Evolutionary conservation across 2,888 invertebrate genomes (phyloP).

Genomic region (Megaustenia siamemsis): DNA sequence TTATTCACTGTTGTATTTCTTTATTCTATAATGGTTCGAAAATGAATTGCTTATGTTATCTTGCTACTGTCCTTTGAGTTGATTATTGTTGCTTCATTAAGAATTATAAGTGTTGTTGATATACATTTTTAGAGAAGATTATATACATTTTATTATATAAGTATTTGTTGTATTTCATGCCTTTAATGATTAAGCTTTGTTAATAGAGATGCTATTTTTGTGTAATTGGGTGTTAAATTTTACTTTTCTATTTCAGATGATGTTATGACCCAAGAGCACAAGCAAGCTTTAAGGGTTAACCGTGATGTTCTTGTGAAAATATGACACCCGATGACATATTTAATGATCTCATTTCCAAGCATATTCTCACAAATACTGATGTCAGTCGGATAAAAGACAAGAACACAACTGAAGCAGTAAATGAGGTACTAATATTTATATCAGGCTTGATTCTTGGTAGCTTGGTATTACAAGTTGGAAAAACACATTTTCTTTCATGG

Average conservation of each 20-base stretch:
- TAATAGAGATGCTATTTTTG: not conserved
- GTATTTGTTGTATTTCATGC: no score
- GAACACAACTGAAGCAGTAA: conserved; percentile 46
- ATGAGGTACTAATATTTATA: conserved; percentile 40
- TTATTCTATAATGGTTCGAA: no score
- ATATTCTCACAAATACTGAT: conserved; percentile 62
- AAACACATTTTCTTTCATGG: no score
- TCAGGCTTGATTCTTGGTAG: no score
- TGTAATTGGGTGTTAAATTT: not conserved
- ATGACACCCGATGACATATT: conserved; percentile 72
- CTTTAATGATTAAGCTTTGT: not conserved
- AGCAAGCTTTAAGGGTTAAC: conserved; percentile 62
- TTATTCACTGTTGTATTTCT: no score
- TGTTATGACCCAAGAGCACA: conserved; percentile 67
- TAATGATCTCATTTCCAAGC: conserved; percentile 65
- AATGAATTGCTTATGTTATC: no score
- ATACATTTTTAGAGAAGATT: no score
- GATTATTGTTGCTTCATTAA: no score
- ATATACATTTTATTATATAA: no score
- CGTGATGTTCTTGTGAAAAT: conserved; percentile 68
- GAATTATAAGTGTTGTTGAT: no score
- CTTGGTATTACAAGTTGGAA: no score
- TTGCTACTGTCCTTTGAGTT: no score
- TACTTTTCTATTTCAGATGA: conserved; percentile 50
- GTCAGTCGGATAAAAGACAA: conserved; percentile 62